Percentiles rank a stretch among this genome's conserved stretches.
Conservation (phyloP, 64 coral and sea anemone genomes). For the Pocillopora damicornis region DNA sequence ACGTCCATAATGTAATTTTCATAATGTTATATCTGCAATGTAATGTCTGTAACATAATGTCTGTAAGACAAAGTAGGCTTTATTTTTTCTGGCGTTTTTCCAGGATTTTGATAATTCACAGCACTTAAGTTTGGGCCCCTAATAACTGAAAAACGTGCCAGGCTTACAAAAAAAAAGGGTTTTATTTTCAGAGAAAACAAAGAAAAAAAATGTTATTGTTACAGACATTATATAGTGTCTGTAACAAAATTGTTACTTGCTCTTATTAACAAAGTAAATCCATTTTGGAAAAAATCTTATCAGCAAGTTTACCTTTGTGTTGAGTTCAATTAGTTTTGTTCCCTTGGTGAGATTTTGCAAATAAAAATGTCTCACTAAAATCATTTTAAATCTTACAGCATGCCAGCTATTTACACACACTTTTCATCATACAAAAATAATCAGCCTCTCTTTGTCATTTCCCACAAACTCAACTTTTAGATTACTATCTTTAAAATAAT, state of each 20-base stretch:
- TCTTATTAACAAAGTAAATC: not conserved
- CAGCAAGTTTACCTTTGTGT: too few relatives aligned
- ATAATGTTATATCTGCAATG: not conserved
- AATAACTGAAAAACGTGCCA: not conserved
- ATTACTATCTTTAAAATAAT: not conserved
- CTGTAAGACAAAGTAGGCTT: not conserved
- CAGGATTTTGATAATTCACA: not conserved
- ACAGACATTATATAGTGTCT: constrained; percentile 8
- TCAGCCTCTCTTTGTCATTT: not conserved
- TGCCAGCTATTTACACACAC: not conserved
- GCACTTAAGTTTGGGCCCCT: not conserved
- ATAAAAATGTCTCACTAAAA: too few relatives aligned
- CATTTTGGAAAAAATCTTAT: too few relatives aligned
- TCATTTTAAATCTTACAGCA: not conserved
- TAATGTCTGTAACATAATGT: not conserved
- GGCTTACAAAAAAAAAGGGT: not conserved
- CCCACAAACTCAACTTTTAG: not conserved
- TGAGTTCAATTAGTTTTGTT: too few relatives aligned
- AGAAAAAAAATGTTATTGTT: not conserved
- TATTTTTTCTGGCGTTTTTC: not conserved
- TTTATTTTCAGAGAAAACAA: not conserved
- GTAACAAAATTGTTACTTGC: not conserved
- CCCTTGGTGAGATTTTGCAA: too few relatives aligned
- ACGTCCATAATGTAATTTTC: not conserved
- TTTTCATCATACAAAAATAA: not conserved